Conservation (phyloP, 2,888 invertebrate species). For the Caenorhabditis sp. region DNA sequence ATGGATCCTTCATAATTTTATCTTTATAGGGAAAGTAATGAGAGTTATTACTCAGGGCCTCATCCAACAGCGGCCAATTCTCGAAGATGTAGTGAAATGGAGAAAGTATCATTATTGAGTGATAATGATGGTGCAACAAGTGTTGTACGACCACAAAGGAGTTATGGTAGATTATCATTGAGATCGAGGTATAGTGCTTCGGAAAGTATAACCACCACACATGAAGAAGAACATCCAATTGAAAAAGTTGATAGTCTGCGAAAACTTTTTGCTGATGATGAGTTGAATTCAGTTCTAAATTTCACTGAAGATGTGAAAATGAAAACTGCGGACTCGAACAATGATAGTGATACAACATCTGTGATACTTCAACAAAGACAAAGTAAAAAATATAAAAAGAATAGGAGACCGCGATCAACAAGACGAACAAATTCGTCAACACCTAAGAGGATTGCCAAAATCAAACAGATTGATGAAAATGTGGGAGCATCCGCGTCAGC, state of each 20-base stretch:
- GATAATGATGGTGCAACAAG: slow-evolving; percentile 23
- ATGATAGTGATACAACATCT: slow-evolving; percentile 43
- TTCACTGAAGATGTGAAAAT: slow-evolving; percentile 37
- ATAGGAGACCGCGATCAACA: slow-evolving; percentile 31
- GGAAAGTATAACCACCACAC: slow-evolving; percentile 34
- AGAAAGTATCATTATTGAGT: slow-evolving; percentile 40
- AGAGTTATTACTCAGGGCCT: slow-evolving; percentile 45
- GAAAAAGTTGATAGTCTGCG: slow-evolving; percentile 31
- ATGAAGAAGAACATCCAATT: slow-evolving; percentile 33
- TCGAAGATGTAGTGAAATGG: slow-evolving; percentile 50
- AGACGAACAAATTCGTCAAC: slow-evolving; percentile 27
- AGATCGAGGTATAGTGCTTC: slow-evolving; percentile 34
- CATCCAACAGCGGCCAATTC: slow-evolving; percentile 50
- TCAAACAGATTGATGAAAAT: slow-evolving; percentile 8
- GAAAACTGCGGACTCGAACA: slow-evolving; percentile 35
- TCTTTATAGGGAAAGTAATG: slow-evolving; percentile 40
- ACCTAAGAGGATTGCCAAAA: slow-evolving; percentile 25
- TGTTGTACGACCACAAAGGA: slow-evolving; percentile 4
- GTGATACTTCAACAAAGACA: slow-evolving; percentile 31
- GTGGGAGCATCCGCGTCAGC: background rate
- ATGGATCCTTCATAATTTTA: no score
- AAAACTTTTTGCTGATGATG: slow-evolving; percentile 46
- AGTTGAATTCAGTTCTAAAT: slow-evolving; percentile 44
- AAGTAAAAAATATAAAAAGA: slow-evolving; percentile 23
- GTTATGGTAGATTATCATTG: slow-evolving; percentile 34